phyloP scores from a whole-genome alignment of 2,113 vertebrate genomes.

The Tachuris rubrigastra region DNA sequence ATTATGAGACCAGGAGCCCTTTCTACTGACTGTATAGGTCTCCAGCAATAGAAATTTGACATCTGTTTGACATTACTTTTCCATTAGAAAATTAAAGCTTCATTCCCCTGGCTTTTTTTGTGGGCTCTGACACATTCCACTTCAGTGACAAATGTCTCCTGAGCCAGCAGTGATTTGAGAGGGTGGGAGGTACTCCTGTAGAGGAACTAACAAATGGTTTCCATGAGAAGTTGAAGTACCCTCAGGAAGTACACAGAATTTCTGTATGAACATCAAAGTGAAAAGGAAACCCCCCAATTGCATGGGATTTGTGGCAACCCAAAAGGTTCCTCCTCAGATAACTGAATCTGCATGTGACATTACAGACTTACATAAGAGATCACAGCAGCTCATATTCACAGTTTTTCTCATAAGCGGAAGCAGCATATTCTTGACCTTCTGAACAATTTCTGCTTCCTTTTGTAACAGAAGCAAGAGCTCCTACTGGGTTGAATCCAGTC shows the following conservation, averaged over 20 bases:
- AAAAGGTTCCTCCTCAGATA: not conserved
- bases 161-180: not conserved
- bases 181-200: not conserved
- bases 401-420: not conserved
- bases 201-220: constrained; percentile 27
- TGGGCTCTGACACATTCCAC: constrained; percentile 53
- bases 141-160: not conserved
- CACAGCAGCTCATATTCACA: not conserved
- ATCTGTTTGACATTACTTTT: constrained; percentile 63
- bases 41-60: constrained; percentile 34
- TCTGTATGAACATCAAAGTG: not conserved
- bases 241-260: constrained; percentile 36
- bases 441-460: not conserved
- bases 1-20: not conserved
- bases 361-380: not conserved
- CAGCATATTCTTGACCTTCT: not conserved
- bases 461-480: not conserved
- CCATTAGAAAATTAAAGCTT: constrained; percentile 48
- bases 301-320: not conserved
- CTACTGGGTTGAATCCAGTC: not conserved
- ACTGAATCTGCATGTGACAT: not conserved
- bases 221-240: constrained; percentile 3
- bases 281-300: not conserved
- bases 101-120: constrained; percentile 13
- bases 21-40: not conserved